Base-by-base conservation (phyloP, 2,113 vertebrate genomes). In the Megaceryle maxima region DNA sequence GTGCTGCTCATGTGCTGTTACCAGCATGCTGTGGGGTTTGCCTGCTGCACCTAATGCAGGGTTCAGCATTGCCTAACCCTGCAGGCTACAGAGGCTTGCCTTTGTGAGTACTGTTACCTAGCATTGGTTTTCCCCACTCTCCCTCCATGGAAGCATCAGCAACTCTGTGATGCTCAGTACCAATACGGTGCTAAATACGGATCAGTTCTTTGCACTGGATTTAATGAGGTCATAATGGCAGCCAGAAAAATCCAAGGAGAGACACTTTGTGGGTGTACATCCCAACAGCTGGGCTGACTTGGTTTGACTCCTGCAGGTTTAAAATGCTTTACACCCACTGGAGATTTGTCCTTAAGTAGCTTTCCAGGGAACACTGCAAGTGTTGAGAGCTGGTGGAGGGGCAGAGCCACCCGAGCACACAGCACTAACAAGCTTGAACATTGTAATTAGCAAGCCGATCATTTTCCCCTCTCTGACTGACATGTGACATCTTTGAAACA, bases 381-480 rank as follows among this genome's bases (percentile, higher is more conserved):
- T 19, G 33, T 35, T 35, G 33, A 79, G 83, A 96, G 96, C 90
- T 77, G 67, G 64, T 4, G 63, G 93, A 92, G 95, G 93, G 96
- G 97, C 88, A 96, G 95, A 96, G 87, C 83, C 74, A 33, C 44
- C 55, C 7, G 63, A 97, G 92, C 83, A 78, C 88, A 43, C 39
- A 6, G 82, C 92, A 68, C 89, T 96, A 95, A 89, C 95, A 88
- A 92, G 94, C 85, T 35, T 67, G 92, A 96, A 97, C 90, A 50
- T 83, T 92, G 93, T 96, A 97, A 97, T 97, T 97, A 97, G 87
- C 97, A 97, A 98, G 97, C 97, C 74, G 97, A 98, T 98, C 97
- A 98, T 98, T 98, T 98, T 97, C 96, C 96, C 94, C 95, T 96
- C 94, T 92, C 94, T 98, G 98, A 98, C 96, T 98, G 98, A 98